phyloP scores from a whole-genome alignment of 2,888 invertebrate genomes.

The Lasius fuliginosus region DNA sequence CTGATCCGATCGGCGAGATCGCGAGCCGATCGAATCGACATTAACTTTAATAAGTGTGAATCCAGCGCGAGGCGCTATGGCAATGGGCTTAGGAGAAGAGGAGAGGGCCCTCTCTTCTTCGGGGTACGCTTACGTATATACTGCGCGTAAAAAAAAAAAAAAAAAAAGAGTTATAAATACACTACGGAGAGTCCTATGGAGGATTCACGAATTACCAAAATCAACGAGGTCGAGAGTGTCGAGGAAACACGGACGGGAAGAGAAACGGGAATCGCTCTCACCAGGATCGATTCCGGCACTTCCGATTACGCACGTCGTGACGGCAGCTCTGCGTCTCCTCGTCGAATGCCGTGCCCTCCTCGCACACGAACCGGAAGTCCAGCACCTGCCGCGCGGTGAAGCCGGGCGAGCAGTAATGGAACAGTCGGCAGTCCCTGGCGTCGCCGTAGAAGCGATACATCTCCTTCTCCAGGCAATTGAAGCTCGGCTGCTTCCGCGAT shows the following conservation, averaged over 20 bases:
- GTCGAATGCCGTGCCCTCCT: slow-evolving; percentile 88
- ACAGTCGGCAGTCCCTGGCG: slow-evolving; percentile 88
- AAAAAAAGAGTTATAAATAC: slow-evolving; percentile 74
- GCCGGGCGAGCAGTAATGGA: slow-evolving; percentile 89
- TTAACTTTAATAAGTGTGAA: slow-evolving; percentile 86
- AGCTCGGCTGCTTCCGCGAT: slow-evolving; percentile 81
- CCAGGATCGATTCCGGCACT: slow-evolving; percentile 81
- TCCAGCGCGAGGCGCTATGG: slow-evolving; percentile 82
- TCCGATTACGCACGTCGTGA: slow-evolving; percentile 78
- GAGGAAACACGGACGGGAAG: slow-evolving; percentile 43
- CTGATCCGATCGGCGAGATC: slow-evolving; percentile 34
- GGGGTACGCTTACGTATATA: slow-evolving; percentile 60
- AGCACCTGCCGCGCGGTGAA: slow-evolving; percentile 88
- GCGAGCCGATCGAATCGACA: slow-evolving; percentile 61
- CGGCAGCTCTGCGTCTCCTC: slow-evolving; percentile 87
- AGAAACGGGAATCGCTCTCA: slow-evolving; percentile 51
- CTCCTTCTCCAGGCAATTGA: slow-evolving; percentile 88
- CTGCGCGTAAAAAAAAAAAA: slow-evolving; percentile 22
- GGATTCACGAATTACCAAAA: slow-evolving; percentile 85
- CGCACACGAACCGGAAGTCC: slow-evolving; percentile 89
- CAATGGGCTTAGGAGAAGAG: slow-evolving; percentile 77
- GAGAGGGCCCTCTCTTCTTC: slow-evolving; percentile 48
- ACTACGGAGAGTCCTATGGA: slow-evolving; percentile 71
- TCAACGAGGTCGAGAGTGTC: slow-evolving; percentile 74
- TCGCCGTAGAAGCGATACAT: slow-evolving; percentile 88